phyloP scores from a whole-genome alignment of 2,797 vertebrate species.

The Sphenodon punctatus region DNA sequence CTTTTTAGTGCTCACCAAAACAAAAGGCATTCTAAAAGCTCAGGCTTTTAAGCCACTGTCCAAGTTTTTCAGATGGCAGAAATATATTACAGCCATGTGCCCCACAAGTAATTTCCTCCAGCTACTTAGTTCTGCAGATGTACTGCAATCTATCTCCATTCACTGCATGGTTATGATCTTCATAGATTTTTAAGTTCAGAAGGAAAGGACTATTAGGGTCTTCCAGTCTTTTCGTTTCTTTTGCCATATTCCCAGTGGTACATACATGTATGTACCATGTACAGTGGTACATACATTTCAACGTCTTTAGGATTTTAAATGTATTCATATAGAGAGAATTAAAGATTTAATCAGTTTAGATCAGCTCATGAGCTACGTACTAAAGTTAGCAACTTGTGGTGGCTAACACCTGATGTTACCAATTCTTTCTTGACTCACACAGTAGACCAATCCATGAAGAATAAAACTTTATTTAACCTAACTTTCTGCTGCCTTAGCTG shows the following conservation, averaged over 20 bases:
- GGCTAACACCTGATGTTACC: background rate
- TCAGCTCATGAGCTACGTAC: background rate
- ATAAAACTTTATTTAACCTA: background rate
- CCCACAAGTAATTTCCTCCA: background rate
- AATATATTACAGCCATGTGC: background rate
- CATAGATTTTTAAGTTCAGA: too few species aligned
- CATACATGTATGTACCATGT: too few species aligned
- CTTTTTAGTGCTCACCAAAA: background rate
- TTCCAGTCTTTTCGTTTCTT: too few species aligned
- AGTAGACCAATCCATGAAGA: background rate
- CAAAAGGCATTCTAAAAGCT: background rate
- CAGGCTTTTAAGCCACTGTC: background rate
- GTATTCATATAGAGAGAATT: conserved; percentile 14
- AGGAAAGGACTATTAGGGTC: too few species aligned
- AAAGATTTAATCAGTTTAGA: background rate
- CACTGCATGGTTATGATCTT: conserved; percentile 15
- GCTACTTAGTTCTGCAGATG: background rate
- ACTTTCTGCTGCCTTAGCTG: background rate
- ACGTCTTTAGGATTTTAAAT: background rate
- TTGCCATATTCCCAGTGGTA: too few species aligned
- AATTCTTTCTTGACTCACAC: conserved; percentile 3
- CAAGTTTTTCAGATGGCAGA: background rate
- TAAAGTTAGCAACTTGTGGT: background rate
- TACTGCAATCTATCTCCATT: background rate
- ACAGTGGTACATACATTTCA: too few species aligned